Evolutionary conservation across 2,888 invertebrate genomes (phyloP), one percentile per base, ranked within the genome.

Genomic region (Catotricha subobsoleta): DNA sequence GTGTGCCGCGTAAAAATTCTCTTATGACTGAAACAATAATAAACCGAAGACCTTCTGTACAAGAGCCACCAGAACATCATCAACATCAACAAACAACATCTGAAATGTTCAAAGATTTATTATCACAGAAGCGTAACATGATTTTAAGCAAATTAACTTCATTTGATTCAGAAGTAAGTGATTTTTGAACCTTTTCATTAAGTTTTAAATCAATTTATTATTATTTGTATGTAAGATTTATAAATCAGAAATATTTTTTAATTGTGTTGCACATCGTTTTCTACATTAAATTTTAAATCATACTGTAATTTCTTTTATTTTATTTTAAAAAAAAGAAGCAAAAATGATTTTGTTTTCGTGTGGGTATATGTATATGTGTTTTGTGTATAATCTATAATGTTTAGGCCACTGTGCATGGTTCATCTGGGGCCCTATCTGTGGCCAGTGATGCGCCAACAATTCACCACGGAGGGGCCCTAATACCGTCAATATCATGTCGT

Each of bases 61-160:
- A 72, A 48, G 76, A 79, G 44, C 65, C 71, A 12, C 67, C 69
- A 19, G 74, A 74, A 47, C 68, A 70, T 19, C 74, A 74, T 47
- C 72, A 72, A 5, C 74, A 74, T 47, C 72, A 72, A 3, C 80
- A 80, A 52, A 80, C 81, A 39, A 81, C 88, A 3, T 76, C 88
- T 1, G 92, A 92, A 54, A 88, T 91, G 75, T 84, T 94, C 59
- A 77, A 88, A 55, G 92, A 92, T 54, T 80, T 94, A 73, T 70
- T 94, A 50, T 86, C 83, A 49, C 90, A 90, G 58, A 94, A 94
- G 62, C 75, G 90, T 49, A 82, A 90, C 55, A 73, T 83, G 53
- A 67, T 90, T 21, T 69, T 88, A 48, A 83, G 81, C 59, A 88
- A 83, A 64, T 67, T 91, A 43, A 84, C 87, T 42, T 91, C 82